Conservation (phyloP, 2,888 invertebrate species). For the Toxonevra muliebris region DNA sequence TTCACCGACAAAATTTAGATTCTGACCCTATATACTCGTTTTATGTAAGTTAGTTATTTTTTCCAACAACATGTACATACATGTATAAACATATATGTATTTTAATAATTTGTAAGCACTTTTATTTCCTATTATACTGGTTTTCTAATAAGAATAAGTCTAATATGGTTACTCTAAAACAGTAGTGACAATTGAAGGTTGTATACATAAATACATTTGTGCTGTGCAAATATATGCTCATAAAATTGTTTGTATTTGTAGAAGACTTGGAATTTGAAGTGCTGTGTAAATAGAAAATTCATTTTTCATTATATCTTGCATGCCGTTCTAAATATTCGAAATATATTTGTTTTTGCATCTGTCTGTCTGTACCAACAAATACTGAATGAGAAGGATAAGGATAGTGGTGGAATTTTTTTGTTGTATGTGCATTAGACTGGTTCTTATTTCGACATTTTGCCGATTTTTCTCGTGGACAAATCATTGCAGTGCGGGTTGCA, state of each 20-base stretch:
- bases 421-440: too few relatives aligned
- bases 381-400: too few relatives aligned
- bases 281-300: conserved; percentile 58
- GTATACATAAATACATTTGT: conserved; percentile 6
- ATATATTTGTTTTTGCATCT: conserved; percentile 29
- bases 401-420: too few relatives aligned
- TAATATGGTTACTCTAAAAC: too few relatives aligned
- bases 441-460: too few relatives aligned
- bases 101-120: not conserved
- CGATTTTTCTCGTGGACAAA: too few relatives aligned
- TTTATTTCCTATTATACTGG: too few relatives aligned
- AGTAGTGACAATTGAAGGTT: not conserved
- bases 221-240: conserved; percentile 46
- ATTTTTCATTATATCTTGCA: conserved; percentile 46
- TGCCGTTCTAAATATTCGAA: conserved; percentile 41
- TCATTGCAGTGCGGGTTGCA: too few relatives aligned
- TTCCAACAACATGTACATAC: not conserved
- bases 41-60: too few relatives aligned
- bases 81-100: not conserved
- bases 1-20: too few relatives aligned
- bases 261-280: conserved; percentile 61
- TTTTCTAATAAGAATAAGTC: too few relatives aligned
- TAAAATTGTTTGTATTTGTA: conserved; percentile 60
- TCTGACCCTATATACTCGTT: too few relatives aligned
- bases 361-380: not conserved